Evolutionary conservation across 30 jellyfish, hydroid and myxozoan genomes (phyloP), one percentile per base, ranked within the genome.

Genomic region (Cassiopea xamachana): DNA sequence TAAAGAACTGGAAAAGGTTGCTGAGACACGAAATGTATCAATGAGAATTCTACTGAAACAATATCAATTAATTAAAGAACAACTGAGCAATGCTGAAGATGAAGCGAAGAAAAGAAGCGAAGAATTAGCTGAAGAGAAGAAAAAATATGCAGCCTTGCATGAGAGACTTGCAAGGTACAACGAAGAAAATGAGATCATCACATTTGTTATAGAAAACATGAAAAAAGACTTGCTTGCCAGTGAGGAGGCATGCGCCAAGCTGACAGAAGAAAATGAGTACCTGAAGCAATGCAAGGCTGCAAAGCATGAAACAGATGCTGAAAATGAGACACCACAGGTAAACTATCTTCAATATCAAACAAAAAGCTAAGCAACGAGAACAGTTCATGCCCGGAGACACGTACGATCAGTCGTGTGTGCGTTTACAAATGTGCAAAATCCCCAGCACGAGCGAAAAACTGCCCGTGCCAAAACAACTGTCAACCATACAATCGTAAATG

Each of bases 1-100:
- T 46, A 82, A 79, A n/a, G 95, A 88, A 58, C 71, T 78, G 82
- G 76, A 69, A 60, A 49, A 43, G 9, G 39, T 88, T 72, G 80
- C 81, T 7, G 95, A 68, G 51, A 44, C 82, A 13, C 60, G 87
- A 59, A 47, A 68, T 19, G 95, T 67, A 1, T 47, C 95, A 1
- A 45, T 72, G 19, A 82, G 79, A 50, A 46, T 79, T 4, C 55
- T 88, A 73, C 12, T 70, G 70, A 70, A 79, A 43, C 45, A 68
- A 46, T 48, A 88, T 60, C 76, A 39, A 17, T 55, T 64, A 61
- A 59, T 77, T 7, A 49, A 48, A 46, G 60, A 12, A 16, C 85
- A 70, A 17, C 75, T 88, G 58, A 48, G 47, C 48, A 18, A 45
- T 1, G 71, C 79, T 17, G 58, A 71, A 73, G 79, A 69, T 68